These are phyloP conservation scores for Sacculina carcini DNA, from an alignment of 2,888 invertebrate genomes.

Conservation along the genomic window DNA sequence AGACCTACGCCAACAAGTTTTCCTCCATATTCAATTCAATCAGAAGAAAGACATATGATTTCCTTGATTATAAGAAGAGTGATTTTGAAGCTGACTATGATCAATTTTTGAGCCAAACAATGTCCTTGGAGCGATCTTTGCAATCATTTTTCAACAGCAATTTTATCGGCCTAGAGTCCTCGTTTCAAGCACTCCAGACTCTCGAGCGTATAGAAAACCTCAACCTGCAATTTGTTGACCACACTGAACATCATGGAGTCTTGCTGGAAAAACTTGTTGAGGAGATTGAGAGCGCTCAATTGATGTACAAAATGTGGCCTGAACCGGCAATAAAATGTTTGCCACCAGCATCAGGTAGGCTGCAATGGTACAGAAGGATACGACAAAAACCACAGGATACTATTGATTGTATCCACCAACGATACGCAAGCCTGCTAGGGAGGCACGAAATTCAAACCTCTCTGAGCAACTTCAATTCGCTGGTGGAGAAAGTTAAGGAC, in stretches of 20 bases:
- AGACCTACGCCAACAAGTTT: constrained; percentile 38
- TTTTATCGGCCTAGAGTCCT: constrained; percentile 20
- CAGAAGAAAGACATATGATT: constrained; percentile 44
- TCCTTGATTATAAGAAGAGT: constrained; percentile 43
- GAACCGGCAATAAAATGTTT: constrained; percentile 42
- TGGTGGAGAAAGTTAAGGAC: no score
- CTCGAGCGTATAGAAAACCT: constrained; percentile 39
- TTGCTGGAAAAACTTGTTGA: constrained; percentile 35
- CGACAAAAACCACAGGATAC: no score
- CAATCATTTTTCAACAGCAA: constrained; percentile 39
- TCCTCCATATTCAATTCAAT: constrained; percentile 36
- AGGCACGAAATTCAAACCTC: no score
- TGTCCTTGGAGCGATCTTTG: constrained; percentile 39
- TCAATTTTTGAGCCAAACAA: constrained; percentile 37
- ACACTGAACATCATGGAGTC: constrained; percentile 46
- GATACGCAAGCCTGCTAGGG: no score
- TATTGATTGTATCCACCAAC: no score
- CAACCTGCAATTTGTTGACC: constrained; percentile 38
- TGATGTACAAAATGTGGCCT: constrained; percentile 49
- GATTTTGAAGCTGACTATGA: constrained; percentile 52
- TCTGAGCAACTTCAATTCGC: no score
- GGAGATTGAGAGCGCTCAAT: constrained; percentile 41
- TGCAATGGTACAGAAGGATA: no score
- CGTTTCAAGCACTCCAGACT: constrained; percentile 21
- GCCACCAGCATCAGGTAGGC: constrained; percentile 56